phyloP scores from a whole-genome alignment of 2,113 vertebrate genomes.

The Oncorhynchus nerka region DNA sequence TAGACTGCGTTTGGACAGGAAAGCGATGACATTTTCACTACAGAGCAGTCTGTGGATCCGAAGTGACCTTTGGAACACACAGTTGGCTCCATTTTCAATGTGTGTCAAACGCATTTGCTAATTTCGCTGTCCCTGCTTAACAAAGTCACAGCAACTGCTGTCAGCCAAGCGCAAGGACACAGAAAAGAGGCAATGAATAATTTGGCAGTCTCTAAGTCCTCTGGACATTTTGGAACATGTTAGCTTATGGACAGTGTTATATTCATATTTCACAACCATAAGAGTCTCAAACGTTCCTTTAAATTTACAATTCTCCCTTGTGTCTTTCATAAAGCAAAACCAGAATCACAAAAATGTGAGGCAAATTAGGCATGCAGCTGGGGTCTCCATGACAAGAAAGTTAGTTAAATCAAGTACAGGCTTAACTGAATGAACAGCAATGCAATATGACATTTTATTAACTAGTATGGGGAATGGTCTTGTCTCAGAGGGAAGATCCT shows the following conservation, averaged over 20 bases:
- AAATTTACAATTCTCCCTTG: not conserved
- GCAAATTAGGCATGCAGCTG: not conserved
- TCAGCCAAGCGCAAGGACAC: not conserved
- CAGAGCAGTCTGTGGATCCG: not conserved
- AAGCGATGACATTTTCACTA: not conserved
- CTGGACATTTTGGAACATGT: not conserved
- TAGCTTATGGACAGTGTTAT: not conserved
- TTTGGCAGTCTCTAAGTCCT: not conserved
- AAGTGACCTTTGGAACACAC: not conserved
- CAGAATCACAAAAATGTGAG: not conserved
- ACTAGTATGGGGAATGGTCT: too few species aligned
- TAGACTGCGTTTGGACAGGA: not conserved
- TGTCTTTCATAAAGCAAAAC: constrained; percentile 15
- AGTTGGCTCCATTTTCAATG: not conserved
- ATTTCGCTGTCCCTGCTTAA: not conserved
- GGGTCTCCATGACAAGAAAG: not conserved
- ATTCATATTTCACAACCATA: not conserved
- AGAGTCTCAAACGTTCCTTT: not conserved
- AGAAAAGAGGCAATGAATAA: not conserved
- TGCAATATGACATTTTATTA: too few species aligned
- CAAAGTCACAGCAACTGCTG: not conserved
- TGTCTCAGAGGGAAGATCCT: too few species aligned
- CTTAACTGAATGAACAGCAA: too few species aligned
- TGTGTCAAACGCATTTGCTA: not conserved
- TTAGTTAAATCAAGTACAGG: not conserved